These are phyloP conservation scores for Ctenopoma kingsleyae DNA, from an alignment of 2,797 vertebrate species.

Conservation along the genomic window DNA sequence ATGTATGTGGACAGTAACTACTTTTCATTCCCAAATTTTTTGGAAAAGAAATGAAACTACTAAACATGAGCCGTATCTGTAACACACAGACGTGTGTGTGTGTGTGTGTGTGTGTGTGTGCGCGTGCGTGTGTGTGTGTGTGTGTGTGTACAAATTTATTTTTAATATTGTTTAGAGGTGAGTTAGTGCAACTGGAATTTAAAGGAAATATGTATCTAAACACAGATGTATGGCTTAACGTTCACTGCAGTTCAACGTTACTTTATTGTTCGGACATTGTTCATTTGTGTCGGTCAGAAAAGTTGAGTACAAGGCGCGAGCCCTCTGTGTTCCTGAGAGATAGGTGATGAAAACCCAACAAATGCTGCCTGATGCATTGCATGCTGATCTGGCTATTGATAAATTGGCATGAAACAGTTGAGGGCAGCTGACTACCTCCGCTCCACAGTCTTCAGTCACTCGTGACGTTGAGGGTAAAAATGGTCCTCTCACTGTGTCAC, in stretches of 20 bases:
- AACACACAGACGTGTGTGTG: too few species aligned
- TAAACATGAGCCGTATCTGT: too few species aligned
- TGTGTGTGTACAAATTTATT: too few species aligned
- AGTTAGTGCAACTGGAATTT: too few species aligned
- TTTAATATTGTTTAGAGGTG: too few species aligned
- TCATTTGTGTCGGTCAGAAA: slow-evolving; percentile 8
- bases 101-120: too few species aligned
- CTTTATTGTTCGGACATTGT: background rate
- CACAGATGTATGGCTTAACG: background rate
- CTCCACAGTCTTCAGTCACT: slow-evolving; percentile 11
- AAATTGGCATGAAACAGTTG: slow-evolving; percentile 4
- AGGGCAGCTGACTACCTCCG: slow-evolving; percentile 1
- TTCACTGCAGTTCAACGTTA: background rate
- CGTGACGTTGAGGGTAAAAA: slow-evolving; percentile 42
- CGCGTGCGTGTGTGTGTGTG: too few species aligned
- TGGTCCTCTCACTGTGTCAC: slow-evolving; percentile 4
- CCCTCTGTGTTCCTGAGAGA: background rate
- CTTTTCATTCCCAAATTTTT: background rate
- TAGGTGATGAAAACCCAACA: slow-evolving; percentile 13
- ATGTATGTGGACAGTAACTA: background rate
- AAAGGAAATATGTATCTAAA: too few species aligned
- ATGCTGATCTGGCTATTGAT: background rate
- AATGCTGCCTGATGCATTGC: background rate
- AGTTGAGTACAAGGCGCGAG: background rate
- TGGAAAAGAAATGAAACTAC: too few species aligned